phyloP scores from a whole-genome alignment of 1,140 invertebrate species.

The Caenorhabditis briggsae region DNA sequence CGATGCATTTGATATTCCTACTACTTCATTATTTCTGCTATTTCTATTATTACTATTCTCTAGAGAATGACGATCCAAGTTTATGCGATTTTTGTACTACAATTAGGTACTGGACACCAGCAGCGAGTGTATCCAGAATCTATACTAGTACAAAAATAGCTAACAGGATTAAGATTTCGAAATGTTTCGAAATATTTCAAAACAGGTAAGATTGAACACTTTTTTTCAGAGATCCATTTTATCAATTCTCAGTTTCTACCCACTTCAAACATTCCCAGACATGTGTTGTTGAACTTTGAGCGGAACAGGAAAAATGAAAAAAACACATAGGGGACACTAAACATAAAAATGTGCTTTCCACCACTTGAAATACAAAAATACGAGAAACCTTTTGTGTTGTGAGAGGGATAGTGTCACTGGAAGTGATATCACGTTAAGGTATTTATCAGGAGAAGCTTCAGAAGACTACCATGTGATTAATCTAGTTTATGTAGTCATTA shows the following conservation, averaged over 20 bases:
- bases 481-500: too few species aligned
- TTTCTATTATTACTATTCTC: neutral
- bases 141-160: conserved; percentile 33
- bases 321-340: conserved; percentile 33
- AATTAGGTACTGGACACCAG: conserved; percentile 43
- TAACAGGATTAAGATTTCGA: neutral
- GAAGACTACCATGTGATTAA: too few species aligned
- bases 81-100: conserved; percentile 46
- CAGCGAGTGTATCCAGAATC: neutral
- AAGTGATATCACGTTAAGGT: too few species aligned
- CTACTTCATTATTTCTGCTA: neutral
- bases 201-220: neutral
- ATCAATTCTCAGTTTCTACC: neutral
- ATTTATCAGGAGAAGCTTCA: too few species aligned
- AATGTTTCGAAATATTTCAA: conserved; percentile 4
- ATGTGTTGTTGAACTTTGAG: conserved; percentile 17
- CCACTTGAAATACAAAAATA: neutral
- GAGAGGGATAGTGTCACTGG: neutral
- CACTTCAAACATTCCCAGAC: neutral
- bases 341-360: neutral
- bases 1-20: neutral
- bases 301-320: neutral
- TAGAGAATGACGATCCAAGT: neutral
- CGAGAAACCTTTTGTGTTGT: neutral
- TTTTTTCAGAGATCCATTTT: neutral